Evolutionary conservation across 1,140 invertebrate genomes (phyloP), one percentile per base, ranked within the genome.

Genomic region (Drosophila sp.): DNA sequence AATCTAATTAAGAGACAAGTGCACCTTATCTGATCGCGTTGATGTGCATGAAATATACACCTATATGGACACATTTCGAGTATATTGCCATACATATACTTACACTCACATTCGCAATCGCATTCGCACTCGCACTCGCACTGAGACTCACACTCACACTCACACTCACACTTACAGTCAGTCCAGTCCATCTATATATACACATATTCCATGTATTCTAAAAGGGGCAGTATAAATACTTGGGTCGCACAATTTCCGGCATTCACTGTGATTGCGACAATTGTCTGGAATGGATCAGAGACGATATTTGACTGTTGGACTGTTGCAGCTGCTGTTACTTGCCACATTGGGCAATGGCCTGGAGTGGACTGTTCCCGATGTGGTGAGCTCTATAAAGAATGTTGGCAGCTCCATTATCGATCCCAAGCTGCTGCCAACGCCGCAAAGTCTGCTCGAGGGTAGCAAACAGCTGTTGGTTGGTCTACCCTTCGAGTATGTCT

Each of bases 401-500:
- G 56, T 91, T 1, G 69, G 72, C 27, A 48, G 43, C 18, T 71
- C 65, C 45, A 67, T 91, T 2, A 71, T 78, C 36, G 72, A 80
- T 32, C 63, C 79, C 27, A 81, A 75, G 18, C 34, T 78, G 11
- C 45, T 92, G 64, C 91, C 91, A 18, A 80, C 91, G 5, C 90
- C 91, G 0, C 54, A 92, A 40, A 71, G 58, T 0, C 32, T 92
- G 2, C 66, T 92, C 32, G 77, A 91, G 8, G 36, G 69, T 6
- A 80, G 82, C 38, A 92, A 92, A 25, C 73, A 92, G 36, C 50
- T 90, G 3, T 34, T 92, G 9, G 89, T 77, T 54, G 91, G 91
- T 11, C 83, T 89, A 65, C 91, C 91, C 32, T 86, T 92, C 40
- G 91, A 92, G 38, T 73, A 83, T 41, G 78, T 79, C 5, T 89